Evolutionary conservation across 2,113 vertebrate genomes (phyloP), one percentile per base, ranked within the genome.

Genomic region (Nesoenas mayeri): DNA sequence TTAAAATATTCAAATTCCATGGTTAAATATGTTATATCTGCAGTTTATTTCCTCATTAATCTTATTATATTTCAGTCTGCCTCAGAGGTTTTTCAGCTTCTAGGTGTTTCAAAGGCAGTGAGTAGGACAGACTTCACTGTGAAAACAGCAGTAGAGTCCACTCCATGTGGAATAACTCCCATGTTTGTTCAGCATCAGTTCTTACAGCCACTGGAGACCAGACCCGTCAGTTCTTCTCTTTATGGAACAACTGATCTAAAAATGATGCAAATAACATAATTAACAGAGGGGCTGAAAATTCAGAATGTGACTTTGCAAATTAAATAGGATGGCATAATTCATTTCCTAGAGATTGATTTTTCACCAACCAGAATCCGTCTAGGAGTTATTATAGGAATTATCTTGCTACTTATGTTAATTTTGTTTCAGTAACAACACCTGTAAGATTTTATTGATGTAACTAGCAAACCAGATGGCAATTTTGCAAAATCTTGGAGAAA

Each of bases 361-460:
- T 65, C 58, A 87, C 32, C 17, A 42, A 26, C 10, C 21, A 86
- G 36, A 84, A 69, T 58, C 56, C 50, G 38, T 82, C 36, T 56
- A 82, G 88, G 29, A 54, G 47, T 90, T 79, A 88, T 81, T 95
- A 40, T 19, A 86, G 40, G 21, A 81, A 83, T 94, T 95, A 88
- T 26, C 61, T 91, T 70, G 34, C 48, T 93, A 64, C 65, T 91
- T 89, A 81, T 67, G 26, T 88, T 94, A 42, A 58, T 89, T 85
- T 73, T 94, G 29, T 94, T 91, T 70, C 65, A 92, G 29, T 58
- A 95, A 84, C 34, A 67, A 70, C 54, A 96, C 75, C 71, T 88
- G 73, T 96, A 82, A 83, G 54, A 70, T 84, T 51, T 94, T 96
- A 95, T 73, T 91, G 72, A 91, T 88, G 87, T 89, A 91, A 91